Evolutionary conservation across 2,113 vertebrate species (phyloP).

Genomic region (Prionailurus viverrinus): DNA sequence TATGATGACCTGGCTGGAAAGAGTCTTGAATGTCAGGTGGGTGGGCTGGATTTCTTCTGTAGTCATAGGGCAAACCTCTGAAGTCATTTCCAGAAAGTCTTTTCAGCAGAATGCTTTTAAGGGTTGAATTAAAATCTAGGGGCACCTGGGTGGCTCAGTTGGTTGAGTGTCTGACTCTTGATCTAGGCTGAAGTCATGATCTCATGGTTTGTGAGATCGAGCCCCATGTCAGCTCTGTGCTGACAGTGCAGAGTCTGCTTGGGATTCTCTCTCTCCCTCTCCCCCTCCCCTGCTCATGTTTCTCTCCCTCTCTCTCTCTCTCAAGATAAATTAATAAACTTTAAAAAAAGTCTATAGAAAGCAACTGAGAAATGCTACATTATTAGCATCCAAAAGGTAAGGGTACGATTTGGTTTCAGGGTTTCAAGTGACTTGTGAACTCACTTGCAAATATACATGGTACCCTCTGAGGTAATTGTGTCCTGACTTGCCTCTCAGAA

Average conservation of each 20-base stretch:
- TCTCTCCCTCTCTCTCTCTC: too few species aligned
- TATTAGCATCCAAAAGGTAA: background rate
- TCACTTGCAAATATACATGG: background rate
- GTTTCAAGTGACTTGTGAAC: background rate
- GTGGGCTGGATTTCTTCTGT: background rate
- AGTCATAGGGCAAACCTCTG: background rate
- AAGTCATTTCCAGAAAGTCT: slow-evolving; percentile 17
- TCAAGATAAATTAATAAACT: too few species aligned
- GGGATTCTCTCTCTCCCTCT: too few species aligned
- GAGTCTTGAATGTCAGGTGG: background rate
- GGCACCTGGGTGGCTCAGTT: too few species aligned
- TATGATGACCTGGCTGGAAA: slow-evolving; percentile 26
- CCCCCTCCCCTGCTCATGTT: too few species aligned
- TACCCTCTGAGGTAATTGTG: background rate
- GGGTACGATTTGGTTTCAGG: background rate
- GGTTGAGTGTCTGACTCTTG: too few species aligned
- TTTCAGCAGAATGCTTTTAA: slow-evolving; percentile 7
- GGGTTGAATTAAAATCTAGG: background rate
- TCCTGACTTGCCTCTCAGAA: background rate
- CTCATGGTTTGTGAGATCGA: too few species aligned
- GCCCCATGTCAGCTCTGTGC: too few species aligned
- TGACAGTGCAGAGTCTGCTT: too few species aligned
- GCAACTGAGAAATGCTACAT: background rate
- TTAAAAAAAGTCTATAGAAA: background rate
- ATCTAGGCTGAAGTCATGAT: too few species aligned